These are phyloP conservation scores for Apeira syringaria DNA, from an alignment of 2,888 invertebrate genomes.

Conservation along the genomic window DNA sequence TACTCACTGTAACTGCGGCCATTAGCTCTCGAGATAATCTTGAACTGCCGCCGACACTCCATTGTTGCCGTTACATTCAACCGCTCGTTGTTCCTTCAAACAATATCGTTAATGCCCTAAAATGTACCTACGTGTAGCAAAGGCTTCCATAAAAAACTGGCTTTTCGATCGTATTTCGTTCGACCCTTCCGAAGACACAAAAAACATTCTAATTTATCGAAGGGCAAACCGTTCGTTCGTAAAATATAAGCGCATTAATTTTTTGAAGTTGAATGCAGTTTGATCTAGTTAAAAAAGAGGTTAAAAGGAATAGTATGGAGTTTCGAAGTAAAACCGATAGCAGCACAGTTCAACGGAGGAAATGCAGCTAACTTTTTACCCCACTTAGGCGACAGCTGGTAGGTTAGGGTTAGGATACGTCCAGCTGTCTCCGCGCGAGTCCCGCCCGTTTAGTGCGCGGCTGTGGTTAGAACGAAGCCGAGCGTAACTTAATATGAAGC, in stretches of 20 bases:
- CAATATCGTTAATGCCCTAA: conserved; percentile 1
- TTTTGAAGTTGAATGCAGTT: not conserved
- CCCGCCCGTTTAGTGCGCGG: conserved; percentile 48
- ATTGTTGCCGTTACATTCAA: conserved; percentile 38
- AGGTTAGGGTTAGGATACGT: conserved; percentile 26
- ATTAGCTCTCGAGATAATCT: conserved; percentile 66
- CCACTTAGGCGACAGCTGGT: conserved; percentile 25
- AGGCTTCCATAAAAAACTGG: too few relatives aligned
- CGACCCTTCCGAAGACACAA: too few relatives aligned
- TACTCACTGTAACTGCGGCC: conserved; percentile 69
- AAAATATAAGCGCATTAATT: not conserved
- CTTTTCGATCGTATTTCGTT: too few relatives aligned
- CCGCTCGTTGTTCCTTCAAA: conserved; percentile 15
- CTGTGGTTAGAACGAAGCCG: conserved; percentile 55
- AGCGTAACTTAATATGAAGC: conserved; percentile 70
- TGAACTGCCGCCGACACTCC: conserved; percentile 55
- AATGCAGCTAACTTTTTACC: conserved; percentile 29
- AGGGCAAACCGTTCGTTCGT: too few relatives aligned
- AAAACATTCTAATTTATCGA: too few relatives aligned
- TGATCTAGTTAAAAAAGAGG: conserved; percentile 16
- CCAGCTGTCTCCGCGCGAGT: conserved; percentile 46
- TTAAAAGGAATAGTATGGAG: conserved; percentile 12
- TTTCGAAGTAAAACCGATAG: conserved; percentile 18
- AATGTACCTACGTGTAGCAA: too few relatives aligned
- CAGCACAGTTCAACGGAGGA: conserved; percentile 19